Conservation (phyloP, 2,888 invertebrate species). For the Eilema caniola region DNA sequence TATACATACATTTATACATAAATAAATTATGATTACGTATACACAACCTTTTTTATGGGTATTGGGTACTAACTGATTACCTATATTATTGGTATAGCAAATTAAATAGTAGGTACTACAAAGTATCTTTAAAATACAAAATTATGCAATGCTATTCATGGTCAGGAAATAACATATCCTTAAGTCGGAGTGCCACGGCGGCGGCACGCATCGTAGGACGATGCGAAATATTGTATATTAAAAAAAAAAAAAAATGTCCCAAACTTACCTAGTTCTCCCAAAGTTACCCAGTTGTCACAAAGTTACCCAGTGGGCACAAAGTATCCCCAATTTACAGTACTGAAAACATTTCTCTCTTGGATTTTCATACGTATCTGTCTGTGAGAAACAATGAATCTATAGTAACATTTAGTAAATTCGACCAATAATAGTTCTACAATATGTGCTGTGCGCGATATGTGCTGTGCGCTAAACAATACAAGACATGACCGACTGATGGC, state of each 20-base stretch:
- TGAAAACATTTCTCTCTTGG: background rate
- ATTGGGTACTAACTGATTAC: background rate
- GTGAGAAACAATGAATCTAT: slow-evolving; percentile 1
- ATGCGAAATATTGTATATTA: too few species aligned
- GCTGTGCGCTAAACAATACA: slow-evolving; percentile 2
- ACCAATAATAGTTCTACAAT: background rate
- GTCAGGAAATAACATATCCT: too few species aligned
- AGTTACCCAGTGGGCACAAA: too few species aligned
- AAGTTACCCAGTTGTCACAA: too few species aligned
- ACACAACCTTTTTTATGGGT: background rate
- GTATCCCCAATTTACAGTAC: too few species aligned
- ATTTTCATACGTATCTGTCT: background rate
- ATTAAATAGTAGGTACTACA: background rate
- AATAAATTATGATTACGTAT: background rate
- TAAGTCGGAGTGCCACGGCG: too few species aligned
- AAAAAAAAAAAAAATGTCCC: too few species aligned
- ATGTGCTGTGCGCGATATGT: slow-evolving; percentile 1
- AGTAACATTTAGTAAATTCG: background rate
- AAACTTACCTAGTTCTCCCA: too few species aligned
- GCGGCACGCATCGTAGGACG: too few species aligned
- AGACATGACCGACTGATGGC: too few species aligned
- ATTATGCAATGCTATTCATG: background rate
- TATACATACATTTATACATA: background rate
- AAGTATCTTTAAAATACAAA: too few species aligned
- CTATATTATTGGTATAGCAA: background rate